Evolutionary conservation across 2,888 invertebrate genomes (phyloP).

Genomic region (Netelia virgata): DNA sequence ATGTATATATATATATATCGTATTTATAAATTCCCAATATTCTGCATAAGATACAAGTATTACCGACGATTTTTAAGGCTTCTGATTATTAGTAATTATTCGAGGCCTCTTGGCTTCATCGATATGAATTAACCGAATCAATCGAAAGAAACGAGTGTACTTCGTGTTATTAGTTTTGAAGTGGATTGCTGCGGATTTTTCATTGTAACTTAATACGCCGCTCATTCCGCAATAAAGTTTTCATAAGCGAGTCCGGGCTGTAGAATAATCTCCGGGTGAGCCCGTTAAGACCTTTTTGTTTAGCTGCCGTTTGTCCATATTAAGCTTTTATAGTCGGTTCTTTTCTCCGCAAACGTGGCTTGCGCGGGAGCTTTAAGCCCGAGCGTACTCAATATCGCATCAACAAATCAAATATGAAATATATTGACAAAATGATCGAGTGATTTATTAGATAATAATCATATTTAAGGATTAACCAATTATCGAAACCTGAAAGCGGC

Average conservation of each 20-base stretch:
- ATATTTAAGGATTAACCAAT: neutral
- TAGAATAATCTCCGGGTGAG: neutral
- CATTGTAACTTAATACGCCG: neutral
- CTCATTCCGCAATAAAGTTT: neutral
- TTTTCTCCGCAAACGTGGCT: neutral
- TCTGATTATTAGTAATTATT: conserved; percentile 25
- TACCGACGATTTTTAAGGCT: neutral
- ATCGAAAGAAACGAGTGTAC: too few species aligned
- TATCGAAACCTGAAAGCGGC: neutral
- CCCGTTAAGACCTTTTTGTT: neutral
- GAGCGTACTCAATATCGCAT: neutral
- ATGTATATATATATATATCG: neutral
- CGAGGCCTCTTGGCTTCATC: conserved; percentile 1
- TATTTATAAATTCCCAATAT: conserved; percentile 44
- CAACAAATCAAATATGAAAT: neutral
- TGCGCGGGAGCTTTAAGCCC: neutral
- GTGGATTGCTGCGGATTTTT: neutral
- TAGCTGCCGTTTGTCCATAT: neutral
- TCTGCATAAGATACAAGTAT: conserved; percentile 7
- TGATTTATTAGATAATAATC: neutral
- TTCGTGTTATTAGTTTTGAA: too few species aligned
- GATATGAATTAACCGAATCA: too few species aligned
- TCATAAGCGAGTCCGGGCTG: neutral
- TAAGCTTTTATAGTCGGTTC: neutral
- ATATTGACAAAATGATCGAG: neutral